Evolutionary conservation across 1,140 invertebrate species (phyloP), one percentile per base, ranked within the genome.

Genomic region (Drosophila melanica): DNA sequence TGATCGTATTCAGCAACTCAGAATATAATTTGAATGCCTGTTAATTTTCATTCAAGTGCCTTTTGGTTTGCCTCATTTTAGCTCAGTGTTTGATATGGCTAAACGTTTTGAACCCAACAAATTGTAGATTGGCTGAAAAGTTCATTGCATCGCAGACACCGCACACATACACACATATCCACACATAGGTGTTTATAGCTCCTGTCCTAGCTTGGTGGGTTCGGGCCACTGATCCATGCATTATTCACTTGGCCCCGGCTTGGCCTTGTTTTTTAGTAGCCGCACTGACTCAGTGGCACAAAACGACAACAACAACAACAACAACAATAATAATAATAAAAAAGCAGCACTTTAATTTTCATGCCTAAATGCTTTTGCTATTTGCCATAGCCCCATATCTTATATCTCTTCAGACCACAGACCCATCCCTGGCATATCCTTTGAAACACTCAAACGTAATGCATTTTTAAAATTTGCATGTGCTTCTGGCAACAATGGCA

Each of bases 381-480:
- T 68, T 30, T 42, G n/a, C 20, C 37, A 41, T 47, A 60, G 64
- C 59, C 71, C 59, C 58, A 50, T 75, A 65, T 77, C 54, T 63
- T 16, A 35, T 16, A 33, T 35, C 16, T 51, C 2, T 16, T 33
- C 14, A 35, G 16, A 35, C 14, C 50, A 14, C 16, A 53, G 50
- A 37, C 14, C 30, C 14, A 14, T 35, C 9, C 14, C 30, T 16
- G 20, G 55, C 64, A 42, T 4, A 27, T 45, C 10, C 20, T 30
- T 4, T 64, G 55, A 78, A 71, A 86, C 75, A 85, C 81, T 86
- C 70, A 81, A 60, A 75, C 69, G 70, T 85, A 85, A 85, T 86
- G 75, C 82, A 85, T 87, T 87, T 86, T 60, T 85, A 68, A 85
- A 85, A 85, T 86, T 87, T 85, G 82, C 81, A 85, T 85, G 64